These are phyloP conservation scores for Aptenodytes forsteri DNA, from an alignment of 2,113 vertebrate species.

Conservation along the genomic window DNA sequence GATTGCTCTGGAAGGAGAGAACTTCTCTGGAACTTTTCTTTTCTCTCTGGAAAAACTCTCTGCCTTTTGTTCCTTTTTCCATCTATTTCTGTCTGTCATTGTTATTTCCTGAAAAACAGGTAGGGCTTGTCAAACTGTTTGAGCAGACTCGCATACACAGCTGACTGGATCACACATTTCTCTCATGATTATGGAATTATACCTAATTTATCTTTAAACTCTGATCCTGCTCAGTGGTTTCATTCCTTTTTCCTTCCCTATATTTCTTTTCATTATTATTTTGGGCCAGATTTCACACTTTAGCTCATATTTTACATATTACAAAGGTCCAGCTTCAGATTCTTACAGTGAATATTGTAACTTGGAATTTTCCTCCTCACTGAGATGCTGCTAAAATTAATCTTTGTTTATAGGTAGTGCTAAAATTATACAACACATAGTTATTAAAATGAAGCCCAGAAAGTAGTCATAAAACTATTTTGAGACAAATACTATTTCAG, in stretches of 20 bases:
- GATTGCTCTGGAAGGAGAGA: background rate
- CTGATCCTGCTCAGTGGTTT: background rate
- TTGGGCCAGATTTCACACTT: background rate
- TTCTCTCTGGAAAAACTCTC: background rate
- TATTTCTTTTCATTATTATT: background rate
- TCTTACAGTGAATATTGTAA: background rate
- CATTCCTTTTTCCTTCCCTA: background rate
- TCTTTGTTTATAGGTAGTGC: background rate
- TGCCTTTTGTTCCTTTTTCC: background rate
- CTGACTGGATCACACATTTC: background rate
- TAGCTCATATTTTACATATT: background rate
- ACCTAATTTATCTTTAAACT: background rate
- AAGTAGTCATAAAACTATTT: background rate
- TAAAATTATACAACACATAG: background rate
- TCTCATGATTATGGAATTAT: background rate
- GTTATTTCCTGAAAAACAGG: background rate
- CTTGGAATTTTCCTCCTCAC: background rate
- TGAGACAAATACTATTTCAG: background rate
- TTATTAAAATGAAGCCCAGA: background rate
- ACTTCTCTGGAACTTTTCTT: background rate
- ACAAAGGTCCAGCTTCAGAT: background rate
- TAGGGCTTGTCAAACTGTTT: background rate
- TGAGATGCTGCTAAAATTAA: background rate
- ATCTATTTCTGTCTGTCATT: background rate
- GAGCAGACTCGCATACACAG: fast-evolving